Evolutionary conservation across 2,113 vertebrate genomes (phyloP).

Genomic region (Ctenomys sociabilis): DNA sequence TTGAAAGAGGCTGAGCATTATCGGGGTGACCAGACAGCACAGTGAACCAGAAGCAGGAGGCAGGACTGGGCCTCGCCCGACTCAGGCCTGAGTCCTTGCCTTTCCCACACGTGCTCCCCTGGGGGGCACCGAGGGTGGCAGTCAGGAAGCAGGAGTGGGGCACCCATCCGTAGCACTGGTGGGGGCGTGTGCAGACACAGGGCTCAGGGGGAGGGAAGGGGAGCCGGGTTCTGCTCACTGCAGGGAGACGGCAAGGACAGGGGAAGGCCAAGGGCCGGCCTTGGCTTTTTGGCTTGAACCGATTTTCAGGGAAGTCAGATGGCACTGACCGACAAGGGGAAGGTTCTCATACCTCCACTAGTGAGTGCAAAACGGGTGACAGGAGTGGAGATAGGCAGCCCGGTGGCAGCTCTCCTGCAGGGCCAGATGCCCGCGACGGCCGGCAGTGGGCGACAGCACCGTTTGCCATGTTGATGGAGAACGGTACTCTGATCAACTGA

Average conservation of each 20-base stretch:
- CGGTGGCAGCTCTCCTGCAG: background rate
- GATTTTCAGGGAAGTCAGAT: slow-evolving; percentile 20
- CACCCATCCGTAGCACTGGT: background rate
- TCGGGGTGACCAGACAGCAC: too few species aligned
- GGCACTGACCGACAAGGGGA: background rate
- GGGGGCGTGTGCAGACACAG: background rate
- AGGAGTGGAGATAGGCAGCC: background rate
- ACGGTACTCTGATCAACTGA: background rate
- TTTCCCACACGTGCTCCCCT: background rate
- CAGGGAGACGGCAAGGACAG: slow-evolving; percentile 23
- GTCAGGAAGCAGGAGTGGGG: background rate
- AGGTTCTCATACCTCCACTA: slow-evolving; percentile 1
- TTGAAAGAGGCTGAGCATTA: background rate
- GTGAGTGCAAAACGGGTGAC: background rate
- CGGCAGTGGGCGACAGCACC: background rate
- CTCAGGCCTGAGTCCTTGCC: background rate
- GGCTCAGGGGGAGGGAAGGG: background rate
- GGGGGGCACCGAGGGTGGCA: background rate
- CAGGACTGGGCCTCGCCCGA: background rate
- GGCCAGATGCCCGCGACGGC: background rate
- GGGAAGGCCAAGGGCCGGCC: background rate
- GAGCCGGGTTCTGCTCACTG: background rate
- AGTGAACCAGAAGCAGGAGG: background rate
- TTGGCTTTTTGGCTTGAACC: slow-evolving; percentile 14
- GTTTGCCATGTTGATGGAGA: background rate